Evolutionary conservation across 2,888 invertebrate genomes (phyloP).

Genomic region (Oscheius sp.): DNA sequence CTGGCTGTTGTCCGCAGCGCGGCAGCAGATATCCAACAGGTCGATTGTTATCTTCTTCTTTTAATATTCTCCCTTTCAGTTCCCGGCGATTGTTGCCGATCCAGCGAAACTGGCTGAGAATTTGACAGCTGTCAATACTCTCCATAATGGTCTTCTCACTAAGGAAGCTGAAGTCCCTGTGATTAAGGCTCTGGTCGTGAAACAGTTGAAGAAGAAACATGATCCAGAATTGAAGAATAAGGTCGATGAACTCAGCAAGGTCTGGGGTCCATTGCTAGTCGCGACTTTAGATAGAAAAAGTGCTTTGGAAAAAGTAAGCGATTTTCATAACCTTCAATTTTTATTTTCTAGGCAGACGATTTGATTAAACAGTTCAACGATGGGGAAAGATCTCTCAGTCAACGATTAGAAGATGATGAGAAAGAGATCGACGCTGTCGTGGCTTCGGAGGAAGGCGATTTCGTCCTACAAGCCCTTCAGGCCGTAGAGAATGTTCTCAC

Average conservation of each 20-base stretch:
- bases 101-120: slow-evolving; percentile 84
- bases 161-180: slow-evolving; percentile 89
- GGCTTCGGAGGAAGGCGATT: slow-evolving; percentile 18
- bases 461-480: slow-evolving; percentile 40
- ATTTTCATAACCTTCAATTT: neutral
- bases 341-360: slow-evolving; percentile 32
- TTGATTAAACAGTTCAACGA: slow-evolving; percentile 52
- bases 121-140: slow-evolving; percentile 74
- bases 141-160: slow-evolving; percentile 86
- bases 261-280: slow-evolving; percentile 90
- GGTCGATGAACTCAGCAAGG: slow-evolving; percentile 86
- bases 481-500: slow-evolving; percentile 47
- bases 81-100: slow-evolving; percentile 82
- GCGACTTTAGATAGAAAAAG: slow-evolving; percentile 80
- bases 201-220: slow-evolving; percentile 70
- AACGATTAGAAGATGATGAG: slow-evolving; percentile 44
- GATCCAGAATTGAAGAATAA: slow-evolving; percentile 78
- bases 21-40: slow-evolving; percentile 41
- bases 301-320: slow-evolving; percentile 45
- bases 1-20: slow-evolving; percentile 32
- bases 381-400: slow-evolving; percentile 39
- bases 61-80: slow-evolving; percentile 14
- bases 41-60: neutral
- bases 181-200: slow-evolving; percentile 71
- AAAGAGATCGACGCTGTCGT: slow-evolving; percentile 41